Percentiles rank a stretch among this genome's conserved stretches.
Evolutionary conservation across 2,113 vertebrate genomes (phyloP).

Genomic region (Lipophrys pholis): DNA sequence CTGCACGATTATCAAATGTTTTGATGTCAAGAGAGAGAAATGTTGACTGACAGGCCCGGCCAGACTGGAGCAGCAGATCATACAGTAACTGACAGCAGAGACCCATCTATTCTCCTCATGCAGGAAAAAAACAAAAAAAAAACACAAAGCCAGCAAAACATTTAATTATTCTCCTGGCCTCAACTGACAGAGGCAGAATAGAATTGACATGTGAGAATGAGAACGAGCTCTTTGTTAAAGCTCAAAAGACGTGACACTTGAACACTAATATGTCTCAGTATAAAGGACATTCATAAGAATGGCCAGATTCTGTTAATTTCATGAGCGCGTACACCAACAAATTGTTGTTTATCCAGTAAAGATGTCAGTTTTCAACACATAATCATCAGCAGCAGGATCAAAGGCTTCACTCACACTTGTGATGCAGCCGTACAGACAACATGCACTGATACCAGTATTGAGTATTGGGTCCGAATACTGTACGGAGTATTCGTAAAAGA

Average conservation of each 20-base stretch:
- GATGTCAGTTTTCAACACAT: neutral
- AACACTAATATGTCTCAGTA: slow-evolving; percentile 5
- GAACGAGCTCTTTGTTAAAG: slow-evolving; percentile 40
- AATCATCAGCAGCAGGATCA: slow-evolving; percentile 1
- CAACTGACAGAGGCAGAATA: slow-evolving; percentile 42
- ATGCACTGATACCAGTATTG: too few relatives aligned
- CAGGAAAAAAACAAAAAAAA: slow-evolving; percentile 33
- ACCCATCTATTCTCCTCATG: slow-evolving; percentile 46
- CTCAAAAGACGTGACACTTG: slow-evolving; percentile 16
- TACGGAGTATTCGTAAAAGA: too few relatives aligned
- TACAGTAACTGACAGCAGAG: slow-evolving; percentile 66
- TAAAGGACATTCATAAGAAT: neutral
- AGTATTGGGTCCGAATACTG: too few relatives aligned
- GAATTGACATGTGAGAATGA: slow-evolving; percentile 59
- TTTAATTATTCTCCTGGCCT: slow-evolving; percentile 71
- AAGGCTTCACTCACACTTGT: neutral
- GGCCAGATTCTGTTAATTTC: neutral
- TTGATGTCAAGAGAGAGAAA: slow-evolving; percentile 70
- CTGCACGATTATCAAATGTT: slow-evolving; percentile 73
- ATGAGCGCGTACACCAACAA: neutral
- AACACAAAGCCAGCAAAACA: slow-evolving; percentile 66
- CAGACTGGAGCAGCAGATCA: slow-evolving; percentile 56
- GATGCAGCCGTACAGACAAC: too few relatives aligned
- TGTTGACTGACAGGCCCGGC: slow-evolving; percentile 76
- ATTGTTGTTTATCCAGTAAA: slow-evolving; percentile 5